These are phyloP conservation scores for Lycophotia porphyrea DNA, from an alignment of 2,888 invertebrate species.

Conservation along the genomic window DNA sequence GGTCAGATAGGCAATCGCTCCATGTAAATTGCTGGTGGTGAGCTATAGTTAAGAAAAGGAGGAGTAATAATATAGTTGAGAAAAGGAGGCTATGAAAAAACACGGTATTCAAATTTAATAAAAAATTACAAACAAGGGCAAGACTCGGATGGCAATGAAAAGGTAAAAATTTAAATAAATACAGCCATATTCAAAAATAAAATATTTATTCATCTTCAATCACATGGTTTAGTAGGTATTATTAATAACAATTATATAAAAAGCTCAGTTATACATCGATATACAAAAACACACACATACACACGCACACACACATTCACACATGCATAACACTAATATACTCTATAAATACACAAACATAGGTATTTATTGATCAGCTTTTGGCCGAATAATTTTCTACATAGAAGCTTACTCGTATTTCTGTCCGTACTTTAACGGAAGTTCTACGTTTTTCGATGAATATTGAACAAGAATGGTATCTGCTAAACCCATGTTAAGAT, in stretches of 20 bases:
- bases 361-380: constrained; percentile 12
- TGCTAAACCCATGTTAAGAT: neutral
- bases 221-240: constrained; percentile 69
- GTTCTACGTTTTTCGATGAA: neutral
- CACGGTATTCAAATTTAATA: neutral
- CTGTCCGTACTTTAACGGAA: neutral
- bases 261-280: constrained; percentile 66
- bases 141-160: neutral
- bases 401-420: neutral
- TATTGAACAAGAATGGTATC: neutral
- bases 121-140: neutral
- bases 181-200: constrained; percentile 68
- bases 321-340: constrained; percentile 50
- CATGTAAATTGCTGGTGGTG: too few relatives aligned
- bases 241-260: constrained; percentile 77
- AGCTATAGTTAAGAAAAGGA: too few relatives aligned
- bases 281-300: constrained; percentile 67
- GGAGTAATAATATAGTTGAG: too few relatives aligned
- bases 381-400: neutral
- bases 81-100: neutral
- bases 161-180: constrained; percentile 14
- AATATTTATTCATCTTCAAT: constrained; percentile 76
- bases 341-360: constrained; percentile 27
- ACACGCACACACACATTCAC: constrained; percentile 65
- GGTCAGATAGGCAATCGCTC: too few relatives aligned